Evolutionary conservation across 2,113 vertebrate species (phyloP).

Genomic region (Callorhinus ursinus): DNA sequence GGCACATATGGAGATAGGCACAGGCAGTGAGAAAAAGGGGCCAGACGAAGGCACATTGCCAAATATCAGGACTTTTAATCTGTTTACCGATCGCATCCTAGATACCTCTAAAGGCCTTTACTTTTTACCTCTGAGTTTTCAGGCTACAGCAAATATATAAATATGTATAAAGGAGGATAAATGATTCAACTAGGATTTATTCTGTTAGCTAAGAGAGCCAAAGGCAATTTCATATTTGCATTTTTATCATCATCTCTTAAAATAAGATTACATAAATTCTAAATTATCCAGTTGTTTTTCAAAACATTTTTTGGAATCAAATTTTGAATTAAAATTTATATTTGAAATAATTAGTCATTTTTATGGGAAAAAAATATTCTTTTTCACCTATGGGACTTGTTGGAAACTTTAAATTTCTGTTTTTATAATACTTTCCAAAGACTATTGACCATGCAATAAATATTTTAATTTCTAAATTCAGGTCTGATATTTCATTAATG

Average conservation of each 20-base stretch:
- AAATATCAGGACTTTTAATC: slow-evolving; percentile 49
- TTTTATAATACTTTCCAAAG: slow-evolving; percentile 11
- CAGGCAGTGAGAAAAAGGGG: neutral
- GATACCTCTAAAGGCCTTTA: slow-evolving; percentile 17
- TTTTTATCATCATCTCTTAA: slow-evolving; percentile 69
- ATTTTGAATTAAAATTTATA: slow-evolving; percentile 61
- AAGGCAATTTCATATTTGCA: slow-evolving; percentile 70
- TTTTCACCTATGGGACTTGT: neutral
- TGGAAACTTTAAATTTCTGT: neutral
- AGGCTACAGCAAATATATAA: slow-evolving; percentile 59
- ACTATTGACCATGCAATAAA: neutral
- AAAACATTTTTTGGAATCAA: slow-evolving; percentile 18
- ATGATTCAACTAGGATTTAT: slow-evolving; percentile 73
- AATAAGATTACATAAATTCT: slow-evolving; percentile 65
- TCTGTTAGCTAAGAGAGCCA: slow-evolving; percentile 66
- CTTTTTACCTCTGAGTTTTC: slow-evolving; percentile 63
- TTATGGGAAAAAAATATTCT: neutral
- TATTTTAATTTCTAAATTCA: slow-evolving; percentile 38
- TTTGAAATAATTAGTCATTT: slow-evolving; percentile 27
- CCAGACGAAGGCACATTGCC: neutral
- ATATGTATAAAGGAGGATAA: slow-evolving; percentile 64
- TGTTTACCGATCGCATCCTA: slow-evolving; percentile 28
- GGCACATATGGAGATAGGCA: slow-evolving; percentile 44
- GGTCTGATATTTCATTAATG: neutral
- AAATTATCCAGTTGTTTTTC: slow-evolving; percentile 67